These are phyloP conservation scores for Ornithoptera alexandrae DNA, from an alignment of 2,888 invertebrate genomes.

Conservation along the genomic window DNA sequence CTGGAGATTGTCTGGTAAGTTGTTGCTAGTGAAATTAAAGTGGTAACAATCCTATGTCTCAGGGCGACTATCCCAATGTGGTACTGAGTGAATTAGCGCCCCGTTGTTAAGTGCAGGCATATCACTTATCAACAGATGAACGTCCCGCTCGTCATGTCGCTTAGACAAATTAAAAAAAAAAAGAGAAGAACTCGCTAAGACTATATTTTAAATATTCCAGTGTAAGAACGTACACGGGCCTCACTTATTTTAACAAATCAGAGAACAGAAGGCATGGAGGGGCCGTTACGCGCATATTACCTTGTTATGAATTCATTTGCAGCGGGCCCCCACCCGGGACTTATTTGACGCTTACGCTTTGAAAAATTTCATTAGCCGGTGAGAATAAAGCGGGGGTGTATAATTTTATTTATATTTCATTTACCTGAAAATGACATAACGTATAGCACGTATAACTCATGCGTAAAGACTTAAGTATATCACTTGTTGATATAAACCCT, in stretches of 20 bases:
- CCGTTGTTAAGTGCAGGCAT: no score
- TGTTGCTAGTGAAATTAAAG: no score
- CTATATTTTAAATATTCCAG: not conserved
- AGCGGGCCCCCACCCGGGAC: constrained; percentile 9
- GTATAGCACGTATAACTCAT: not conserved
- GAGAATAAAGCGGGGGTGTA: not conserved
- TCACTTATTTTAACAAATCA: constrained; percentile 13
- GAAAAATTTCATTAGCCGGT: constrained; percentile 18
- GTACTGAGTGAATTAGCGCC: no score
- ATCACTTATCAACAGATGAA: no score
- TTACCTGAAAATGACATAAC: not conserved
- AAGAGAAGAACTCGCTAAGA: not conserved
- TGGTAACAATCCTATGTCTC: no score
- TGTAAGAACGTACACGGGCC: not conserved
- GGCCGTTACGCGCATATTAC: constrained; percentile 21
- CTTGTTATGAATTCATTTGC: constrained; percentile 26
- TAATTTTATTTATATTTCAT: constrained; percentile 1
- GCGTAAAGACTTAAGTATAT: not conserved
- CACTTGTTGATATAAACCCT: not conserved
- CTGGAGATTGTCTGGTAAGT: no score
- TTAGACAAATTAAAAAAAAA: no score
- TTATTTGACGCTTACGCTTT: constrained; percentile 11
- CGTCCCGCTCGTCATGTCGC: no score
- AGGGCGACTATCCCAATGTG: no score
- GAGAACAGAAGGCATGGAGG: constrained; percentile 4